Base-by-base conservation (phyloP, 2,113 vertebrate genomes). In the Phalacrocorax pelagicus region DNA sequence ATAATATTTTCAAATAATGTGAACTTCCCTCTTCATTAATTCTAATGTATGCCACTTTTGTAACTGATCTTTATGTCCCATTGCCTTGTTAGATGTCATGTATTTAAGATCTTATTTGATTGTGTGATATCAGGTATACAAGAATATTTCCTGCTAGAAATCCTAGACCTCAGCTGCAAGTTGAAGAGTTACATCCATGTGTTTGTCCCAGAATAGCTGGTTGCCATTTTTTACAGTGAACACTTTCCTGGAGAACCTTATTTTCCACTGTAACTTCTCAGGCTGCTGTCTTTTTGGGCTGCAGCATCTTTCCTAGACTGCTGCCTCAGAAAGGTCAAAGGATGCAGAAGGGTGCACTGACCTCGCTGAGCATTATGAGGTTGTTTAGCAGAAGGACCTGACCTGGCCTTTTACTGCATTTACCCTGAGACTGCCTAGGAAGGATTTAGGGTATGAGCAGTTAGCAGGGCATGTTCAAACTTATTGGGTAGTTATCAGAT, bases 321-420 rank as follows among this genome's bases (percentile, higher is more conserved):
- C 38, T 81, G n/a, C 36, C 24, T 85, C 17, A 12, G 66, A 34
- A 87, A 21, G 6, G 8, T 42, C 46, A 42, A 24, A 81, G 51
- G 32, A 36, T 66, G 20, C 34, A 67, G 2, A 17, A 30, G 27
- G 5, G 1, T 49, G 7, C 26, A 32, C 32, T 74, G 49, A 63
- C 46, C 30, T 85, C 0, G 0, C 13, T 80, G 55, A 42, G 27
- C 21, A 61, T 52, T 15, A 11, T 0, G 1, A 57, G 12, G 7
- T 2, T 65, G 11, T 72, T 74, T 34, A 88, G 15, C n/a, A 85
- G 72, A 75, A 67, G 22, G 81, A 17, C 14, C 57, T 78, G 51
- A 29, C 13, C 42, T 79, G 29, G 14, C 6, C 74, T 23, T 61
- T 5, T 38, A 5, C 0, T 70, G 30, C 3, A 0, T 81, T 78